phyloP scores from a whole-genome alignment of 1,140 invertebrate species.

The Macrobrachium rosenbergii region DNA sequence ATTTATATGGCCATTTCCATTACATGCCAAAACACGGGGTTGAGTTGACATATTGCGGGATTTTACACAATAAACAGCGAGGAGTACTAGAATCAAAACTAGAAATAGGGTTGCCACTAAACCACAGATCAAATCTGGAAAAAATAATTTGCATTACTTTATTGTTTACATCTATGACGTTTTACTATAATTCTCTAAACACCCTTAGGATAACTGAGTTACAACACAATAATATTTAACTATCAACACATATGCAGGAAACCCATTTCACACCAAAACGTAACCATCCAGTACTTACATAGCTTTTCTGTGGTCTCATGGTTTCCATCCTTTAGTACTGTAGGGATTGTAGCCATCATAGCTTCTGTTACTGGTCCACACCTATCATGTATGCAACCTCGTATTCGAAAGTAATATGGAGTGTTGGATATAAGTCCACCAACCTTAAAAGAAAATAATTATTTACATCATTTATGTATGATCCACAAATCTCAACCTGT shows the following conservation, averaged over 20 bases:
- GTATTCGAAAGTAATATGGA: conserved; percentile 63
- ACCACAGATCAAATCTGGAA: conserved; percentile 48
- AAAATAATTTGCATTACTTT: background rate
- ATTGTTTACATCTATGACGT: background rate
- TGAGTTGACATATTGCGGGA: conserved; percentile 45
- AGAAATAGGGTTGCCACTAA: conserved; percentile 43
- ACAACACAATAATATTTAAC: too few species aligned
- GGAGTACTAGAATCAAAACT: conserved; percentile 23
- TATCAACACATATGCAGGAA: background rate
- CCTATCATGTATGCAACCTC: conserved; percentile 45
- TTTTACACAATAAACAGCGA: conserved; percentile 31
- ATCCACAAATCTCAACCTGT: too few species aligned
- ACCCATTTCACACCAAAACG: background rate
- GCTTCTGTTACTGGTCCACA: conserved; percentile 57
- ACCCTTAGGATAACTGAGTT: too few species aligned
- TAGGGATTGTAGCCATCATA: conserved; percentile 47
- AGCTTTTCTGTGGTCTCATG: conserved; percentile 36
- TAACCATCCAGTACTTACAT: conserved; percentile 15
- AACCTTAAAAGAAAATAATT: conserved; percentile 33
- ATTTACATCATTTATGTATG: background rate
- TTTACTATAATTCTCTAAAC: too few species aligned
- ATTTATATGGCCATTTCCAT: conserved; percentile 54
- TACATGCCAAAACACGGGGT: conserved; percentile 44
- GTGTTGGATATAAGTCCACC: conserved; percentile 64
- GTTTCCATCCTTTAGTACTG: conserved; percentile 32